phyloP scores from a whole-genome alignment of 2,888 invertebrate species.

The Allolobophora icterica region DNA sequence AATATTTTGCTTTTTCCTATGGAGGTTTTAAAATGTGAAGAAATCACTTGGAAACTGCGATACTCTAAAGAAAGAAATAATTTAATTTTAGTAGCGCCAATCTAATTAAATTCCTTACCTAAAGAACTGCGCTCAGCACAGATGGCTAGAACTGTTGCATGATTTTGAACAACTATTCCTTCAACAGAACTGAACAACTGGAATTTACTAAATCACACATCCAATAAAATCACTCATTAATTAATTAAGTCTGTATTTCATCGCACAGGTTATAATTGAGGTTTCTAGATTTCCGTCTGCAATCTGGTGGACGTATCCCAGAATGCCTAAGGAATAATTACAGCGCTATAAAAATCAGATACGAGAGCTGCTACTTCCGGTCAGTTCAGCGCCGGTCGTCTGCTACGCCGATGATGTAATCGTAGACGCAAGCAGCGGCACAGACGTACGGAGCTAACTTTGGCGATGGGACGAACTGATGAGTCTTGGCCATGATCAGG shows the following conservation, averaged over 20 bases:
- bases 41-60: no score
- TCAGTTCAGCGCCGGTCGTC: not conserved
- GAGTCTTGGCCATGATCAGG: conserved; percentile 37
- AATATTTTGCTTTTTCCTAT: no score
- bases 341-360: not conserved
- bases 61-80: no score
- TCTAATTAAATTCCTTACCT: not conserved
- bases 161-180: not conserved
- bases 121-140: not conserved
- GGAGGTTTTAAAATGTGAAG: no score
- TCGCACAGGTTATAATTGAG: not conserved
- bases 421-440: conserved; percentile 22
- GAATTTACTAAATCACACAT: not conserved
- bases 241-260: not conserved
- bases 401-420: conserved; percentile 20
- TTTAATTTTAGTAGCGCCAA: not conserved
- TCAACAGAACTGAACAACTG: not conserved
- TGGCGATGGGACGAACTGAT: not conserved
- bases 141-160: not conserved
- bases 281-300: not conserved
- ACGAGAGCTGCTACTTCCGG: not conserved
- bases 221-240: not conserved
- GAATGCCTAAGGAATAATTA: not conserved
- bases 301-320: not conserved
- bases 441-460: not conserved